Evolutionary conservation across 2,113 vertebrate species (phyloP).

Genomic region (Crypturellus undulatus): DNA sequence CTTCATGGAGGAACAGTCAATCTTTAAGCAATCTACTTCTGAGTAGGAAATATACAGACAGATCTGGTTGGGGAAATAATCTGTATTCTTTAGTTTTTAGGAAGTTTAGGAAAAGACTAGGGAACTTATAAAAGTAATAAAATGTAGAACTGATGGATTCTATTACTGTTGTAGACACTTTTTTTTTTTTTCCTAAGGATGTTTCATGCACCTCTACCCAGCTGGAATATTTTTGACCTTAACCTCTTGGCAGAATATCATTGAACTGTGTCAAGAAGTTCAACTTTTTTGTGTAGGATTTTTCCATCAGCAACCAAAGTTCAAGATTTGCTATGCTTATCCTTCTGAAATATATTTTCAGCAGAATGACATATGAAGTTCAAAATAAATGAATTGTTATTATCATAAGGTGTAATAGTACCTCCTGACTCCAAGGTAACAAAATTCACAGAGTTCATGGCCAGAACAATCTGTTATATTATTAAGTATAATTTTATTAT

Average conservation of each 20-base stretch:
- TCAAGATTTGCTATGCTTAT: neutral
- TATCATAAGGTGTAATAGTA: neutral
- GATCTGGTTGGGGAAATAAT: neutral
- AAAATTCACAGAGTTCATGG: neutral
- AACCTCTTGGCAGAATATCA: neutral
- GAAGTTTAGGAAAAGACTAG: neutral
- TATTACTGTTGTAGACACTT: neutral
- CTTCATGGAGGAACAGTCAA: neutral
- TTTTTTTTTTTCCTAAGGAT: neutral
- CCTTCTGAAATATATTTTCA: constrained; percentile 6
- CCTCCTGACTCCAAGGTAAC: neutral
- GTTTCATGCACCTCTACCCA: neutral
- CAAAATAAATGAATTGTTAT: neutral
- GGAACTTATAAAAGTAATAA: neutral
- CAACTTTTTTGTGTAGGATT: neutral
- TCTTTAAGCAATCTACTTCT: neutral
- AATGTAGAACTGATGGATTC: neutral
- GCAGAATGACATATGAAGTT: neutral
- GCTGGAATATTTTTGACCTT: neutral
- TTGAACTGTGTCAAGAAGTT: neutral
- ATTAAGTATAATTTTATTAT: constrained; percentile 7
- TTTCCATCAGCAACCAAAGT: neutral
- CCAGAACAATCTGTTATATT: neutral
- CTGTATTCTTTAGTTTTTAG: neutral
- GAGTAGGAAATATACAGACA: neutral